Conservation (phyloP, 2,113 vertebrate genomes). For the Odocoileus virginianus region DNA sequence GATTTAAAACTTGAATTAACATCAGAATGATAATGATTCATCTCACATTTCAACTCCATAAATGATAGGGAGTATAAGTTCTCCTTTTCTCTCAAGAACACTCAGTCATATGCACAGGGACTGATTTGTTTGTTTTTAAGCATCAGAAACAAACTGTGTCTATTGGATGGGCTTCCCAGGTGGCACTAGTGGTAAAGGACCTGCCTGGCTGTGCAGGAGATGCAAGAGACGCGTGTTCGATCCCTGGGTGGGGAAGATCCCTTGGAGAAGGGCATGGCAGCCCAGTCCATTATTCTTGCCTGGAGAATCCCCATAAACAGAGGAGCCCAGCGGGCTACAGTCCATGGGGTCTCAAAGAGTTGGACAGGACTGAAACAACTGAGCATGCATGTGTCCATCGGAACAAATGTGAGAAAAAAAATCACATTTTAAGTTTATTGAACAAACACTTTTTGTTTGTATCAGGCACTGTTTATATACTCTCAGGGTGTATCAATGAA, state of each 20-base stretch:
- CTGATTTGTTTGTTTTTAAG: not conserved
- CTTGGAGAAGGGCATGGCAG: not conserved
- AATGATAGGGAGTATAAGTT: not conserved
- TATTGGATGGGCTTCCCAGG: not conserved
- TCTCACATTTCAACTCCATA: not conserved
- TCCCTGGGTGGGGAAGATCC: not conserved
- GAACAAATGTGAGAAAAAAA: not conserved
- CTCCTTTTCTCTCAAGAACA: not conserved
- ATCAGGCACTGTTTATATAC: not conserved
- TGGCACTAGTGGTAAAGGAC: not conserved
- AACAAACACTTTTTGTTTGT: not conserved
- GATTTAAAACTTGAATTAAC: not conserved
- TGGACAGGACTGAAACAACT: fast-evolving
- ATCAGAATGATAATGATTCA: not conserved
- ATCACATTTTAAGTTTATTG: not conserved
- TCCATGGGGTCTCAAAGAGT: not conserved
- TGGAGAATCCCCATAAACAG: not conserved
- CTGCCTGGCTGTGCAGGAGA: not conserved
- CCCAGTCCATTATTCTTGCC: not conserved
- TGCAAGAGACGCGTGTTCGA: fast-evolving
- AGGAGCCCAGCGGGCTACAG: not conserved
- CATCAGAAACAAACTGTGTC: not conserved
- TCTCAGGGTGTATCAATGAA: not conserved
- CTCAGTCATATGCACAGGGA: not conserved
- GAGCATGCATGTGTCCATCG: not conserved